Base-by-base conservation (phyloP, 2,797 vertebrate species). In the Natrix natrix region DNA sequence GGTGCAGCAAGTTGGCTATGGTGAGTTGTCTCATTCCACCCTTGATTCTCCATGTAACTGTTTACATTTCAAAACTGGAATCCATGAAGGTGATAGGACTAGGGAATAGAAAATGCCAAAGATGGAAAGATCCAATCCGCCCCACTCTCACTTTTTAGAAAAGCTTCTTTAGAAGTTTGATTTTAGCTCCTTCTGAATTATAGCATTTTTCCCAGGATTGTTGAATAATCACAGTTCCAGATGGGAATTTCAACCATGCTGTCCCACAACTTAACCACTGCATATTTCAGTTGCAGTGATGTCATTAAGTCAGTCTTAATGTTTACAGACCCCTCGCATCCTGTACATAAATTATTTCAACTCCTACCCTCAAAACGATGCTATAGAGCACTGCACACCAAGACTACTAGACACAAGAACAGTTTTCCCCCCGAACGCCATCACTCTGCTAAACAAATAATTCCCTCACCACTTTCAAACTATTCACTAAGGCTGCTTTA, bases 71-170 rank as follows among this genome's bases (percentile, higher is more conserved):
- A 78, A 78, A 17, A 20, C 37, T 43, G 16, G 17, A 37, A 78
- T 20, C 32, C 32, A 43, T 78, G 17, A 78, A 78, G 32, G 32
- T 22, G 32, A 78, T 20, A 3, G 32, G 32, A 43, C 8, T 10
- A 43, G 32, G 17, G 3, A 78, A 78, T 78, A 32, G 69, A 78
- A 43, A 22, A 78, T 78, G 8, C 1, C 8, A 10, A 78, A 78
- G 8, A 10, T 22, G 32, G 69, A 78, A 43, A 78, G 69, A 43
- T 78, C 69, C 69, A 78, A 37, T 20, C 17, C 32, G 32, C 32
- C 8, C 37, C 8, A 2, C 0, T 26, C 13, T 3, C 1, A 1
- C 16, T 87, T 55, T n/a, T n/a, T n/a, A n/a, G n/a, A n/a, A n/a
- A n/a, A n/a, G n/a, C n/a, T n/a, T n/a, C 28, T 20, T 87, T 17